These are phyloP conservation scores for Malachius bipustulatus DNA, from an alignment of 2,888 invertebrate species.

Conservation along the genomic window DNA sequence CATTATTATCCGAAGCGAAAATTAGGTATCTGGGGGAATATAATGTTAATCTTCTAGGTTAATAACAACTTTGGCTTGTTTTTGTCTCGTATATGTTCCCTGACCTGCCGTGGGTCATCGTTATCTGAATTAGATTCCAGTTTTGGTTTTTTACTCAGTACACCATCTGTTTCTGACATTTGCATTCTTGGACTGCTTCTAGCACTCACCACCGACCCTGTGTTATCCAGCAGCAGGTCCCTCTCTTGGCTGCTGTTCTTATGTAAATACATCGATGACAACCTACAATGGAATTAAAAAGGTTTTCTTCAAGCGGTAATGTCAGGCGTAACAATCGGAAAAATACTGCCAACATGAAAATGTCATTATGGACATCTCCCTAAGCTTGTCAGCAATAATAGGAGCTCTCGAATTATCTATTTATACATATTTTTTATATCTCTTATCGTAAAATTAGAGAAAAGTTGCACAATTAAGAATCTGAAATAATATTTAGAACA, in stretches of 20 bases:
- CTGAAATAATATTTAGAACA: too few relatives aligned
- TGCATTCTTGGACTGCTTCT: constrained; percentile 24
- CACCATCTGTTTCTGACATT: constrained; percentile 21
- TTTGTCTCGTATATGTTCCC: constrained; percentile 28
- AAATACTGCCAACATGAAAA: too few relatives aligned
- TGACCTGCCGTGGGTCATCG: constrained; percentile 36
- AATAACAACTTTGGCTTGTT: constrained; percentile 25
- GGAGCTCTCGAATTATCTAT: too few relatives aligned
- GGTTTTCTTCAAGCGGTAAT: too few relatives aligned
- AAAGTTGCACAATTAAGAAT: too few relatives aligned
- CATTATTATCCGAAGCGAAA: background rate
- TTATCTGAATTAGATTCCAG: constrained; percentile 29
- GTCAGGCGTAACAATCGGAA: too few relatives aligned
- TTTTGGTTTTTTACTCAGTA: constrained; percentile 28
- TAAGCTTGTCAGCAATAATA: too few relatives aligned
- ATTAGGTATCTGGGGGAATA: too few relatives aligned
- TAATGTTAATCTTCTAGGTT: constrained; percentile 30
- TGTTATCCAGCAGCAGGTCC: constrained; percentile 23
- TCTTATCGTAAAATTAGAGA: too few relatives aligned
- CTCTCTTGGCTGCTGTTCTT: constrained; percentile 25
- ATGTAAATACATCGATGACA: constrained; percentile 31
- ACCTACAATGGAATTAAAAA: constrained; percentile 29
- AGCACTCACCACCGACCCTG: constrained; percentile 14
- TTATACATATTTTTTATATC: too few relatives aligned
- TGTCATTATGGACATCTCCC: too few relatives aligned